These are phyloP conservation scores for Phainopepla nitens DNA, from an alignment of 2,113 vertebrate species.

Conservation along the genomic window DNA sequence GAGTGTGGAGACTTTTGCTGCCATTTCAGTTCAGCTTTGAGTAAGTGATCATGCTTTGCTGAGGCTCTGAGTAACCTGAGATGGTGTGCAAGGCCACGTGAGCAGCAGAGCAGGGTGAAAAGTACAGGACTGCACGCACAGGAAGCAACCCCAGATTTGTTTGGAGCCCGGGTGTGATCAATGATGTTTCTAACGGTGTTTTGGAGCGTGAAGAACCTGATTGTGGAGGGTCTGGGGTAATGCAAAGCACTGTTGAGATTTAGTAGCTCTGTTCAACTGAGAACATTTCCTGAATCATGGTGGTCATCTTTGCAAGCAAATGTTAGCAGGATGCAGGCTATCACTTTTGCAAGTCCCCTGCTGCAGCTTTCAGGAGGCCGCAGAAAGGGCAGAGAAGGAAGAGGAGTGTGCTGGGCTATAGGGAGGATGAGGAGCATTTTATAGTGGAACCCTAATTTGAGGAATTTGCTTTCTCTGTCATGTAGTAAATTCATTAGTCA, in stretches of 20 bases:
- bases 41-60: not conserved
- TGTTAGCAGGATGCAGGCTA: not conserved
- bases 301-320: not conserved
- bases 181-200: fast-evolving
- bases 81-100: not conserved
- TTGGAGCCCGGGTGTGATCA: not conserved
- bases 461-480: not conserved
- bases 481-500: slow-evolving; percentile 19
- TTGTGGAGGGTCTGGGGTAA: not conserved
- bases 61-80: not conserved
- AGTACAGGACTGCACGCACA: not conserved
- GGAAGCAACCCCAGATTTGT: not conserved
- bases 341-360: not conserved
- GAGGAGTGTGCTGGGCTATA: fast-evolving
- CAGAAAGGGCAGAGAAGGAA: not conserved
- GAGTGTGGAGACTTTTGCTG: not conserved
- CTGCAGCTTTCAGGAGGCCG: not conserved
- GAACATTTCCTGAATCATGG: not conserved
- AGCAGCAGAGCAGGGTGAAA: not conserved
- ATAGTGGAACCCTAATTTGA: not conserved
- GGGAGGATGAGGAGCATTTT: not conserved
- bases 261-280: not conserved
- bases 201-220: not conserved
- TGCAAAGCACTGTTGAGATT: not conserved
- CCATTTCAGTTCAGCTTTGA: not conserved